Base-by-base conservation (phyloP, 2,113 vertebrate species). In the Psettodes erumei region DNA sequence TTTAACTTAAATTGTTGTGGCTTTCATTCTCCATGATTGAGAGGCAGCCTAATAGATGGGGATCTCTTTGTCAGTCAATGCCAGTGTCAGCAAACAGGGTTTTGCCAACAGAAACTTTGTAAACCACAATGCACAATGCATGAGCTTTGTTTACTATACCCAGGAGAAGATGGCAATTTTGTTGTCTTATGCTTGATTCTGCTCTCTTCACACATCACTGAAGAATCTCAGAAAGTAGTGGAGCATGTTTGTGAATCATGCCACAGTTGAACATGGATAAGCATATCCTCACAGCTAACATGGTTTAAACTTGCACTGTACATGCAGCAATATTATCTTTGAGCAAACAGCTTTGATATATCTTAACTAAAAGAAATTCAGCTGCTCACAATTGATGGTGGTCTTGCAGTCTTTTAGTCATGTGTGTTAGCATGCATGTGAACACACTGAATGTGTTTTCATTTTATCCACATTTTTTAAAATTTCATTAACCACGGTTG, bases 21-120 rank as follows among this genome's bases (percentile, higher is more conserved):
- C 30, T 59, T 61, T 50, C 43, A 30, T 23, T 51, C 59, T 19
- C 5, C 25, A 12, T 30, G 19, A 50, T 11, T 40, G 50, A 53
- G 38, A 65, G 28, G 19, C 8, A 30, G 51, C 32, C 16, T 70
- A 56, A 63, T 58, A 16, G 30, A 7, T 23, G 50, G 59, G 53
- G 21, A 42, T 50, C 33, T 56, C 64, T 50, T 21, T 27, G n/a
- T 62, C 30, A 23, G 19, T 75, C 59, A 56, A 42, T 42, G 35
- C 53, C 33, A 53, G 27, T 33, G 28, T 32, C 38, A 42, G 42
- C 27, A 30, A 63, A 32, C 53, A 35, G 8, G 5, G 16, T 47
- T 21, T 63, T 21, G 5, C 38, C 6, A 32, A 54, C 18, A 56
- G 13, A 54, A 54, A 33, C 48, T 37, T 37, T 61, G 54, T 19